phyloP scores from a whole-genome alignment of 2,797 vertebrate species.

The Ciconia nigra region DNA sequence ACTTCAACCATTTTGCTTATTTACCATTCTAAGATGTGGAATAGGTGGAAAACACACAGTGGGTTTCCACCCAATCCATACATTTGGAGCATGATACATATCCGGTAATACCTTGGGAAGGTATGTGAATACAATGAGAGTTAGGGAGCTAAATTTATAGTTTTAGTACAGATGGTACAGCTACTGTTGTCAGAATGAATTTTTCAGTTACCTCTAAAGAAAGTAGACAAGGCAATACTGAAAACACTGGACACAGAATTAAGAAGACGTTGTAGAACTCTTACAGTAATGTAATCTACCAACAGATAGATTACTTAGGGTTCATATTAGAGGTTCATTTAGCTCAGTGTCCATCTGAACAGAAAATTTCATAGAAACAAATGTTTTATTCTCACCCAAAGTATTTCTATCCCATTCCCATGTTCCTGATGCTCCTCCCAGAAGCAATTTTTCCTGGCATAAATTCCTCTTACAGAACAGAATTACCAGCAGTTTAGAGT shows the following conservation, averaged over 20 bases:
- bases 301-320: background rate
- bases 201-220: background rate
- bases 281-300: background rate
- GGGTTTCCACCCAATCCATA: background rate
- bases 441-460: background rate
- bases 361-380: background rate
- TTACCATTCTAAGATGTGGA: background rate
- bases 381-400: background rate
- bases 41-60: background rate
- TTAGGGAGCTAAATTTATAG: background rate
- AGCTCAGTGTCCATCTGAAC: background rate
- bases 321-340: background rate
- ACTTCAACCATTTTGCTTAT: background rate
- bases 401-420: background rate
- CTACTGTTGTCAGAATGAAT: background rate
- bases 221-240: background rate
- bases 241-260: background rate
- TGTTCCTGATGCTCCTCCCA: background rate
- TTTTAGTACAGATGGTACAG: background rate
- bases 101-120: background rate
- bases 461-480: background rate
- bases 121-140: background rate
- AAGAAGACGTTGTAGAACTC: background rate
- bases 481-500: background rate
- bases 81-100: background rate